Conservation (phyloP, 2,797 vertebrate genomes). For the Carcharodon carcharias region DNA sequence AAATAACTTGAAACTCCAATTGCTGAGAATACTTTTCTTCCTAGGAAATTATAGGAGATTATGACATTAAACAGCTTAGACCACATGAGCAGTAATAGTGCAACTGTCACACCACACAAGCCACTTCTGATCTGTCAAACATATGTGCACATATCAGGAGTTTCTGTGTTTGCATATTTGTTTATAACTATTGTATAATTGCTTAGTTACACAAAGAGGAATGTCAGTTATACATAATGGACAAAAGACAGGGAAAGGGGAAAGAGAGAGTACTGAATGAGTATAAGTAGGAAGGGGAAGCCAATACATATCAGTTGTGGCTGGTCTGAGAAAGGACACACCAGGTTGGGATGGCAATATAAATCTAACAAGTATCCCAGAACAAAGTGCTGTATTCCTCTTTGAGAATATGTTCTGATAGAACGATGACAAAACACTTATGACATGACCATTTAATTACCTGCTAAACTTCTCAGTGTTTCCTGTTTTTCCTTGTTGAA, state of each 20-base stretch:
- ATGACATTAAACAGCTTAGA: neutral
- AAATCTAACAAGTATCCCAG: neutral
- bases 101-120: neutral
- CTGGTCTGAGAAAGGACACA: neutral
- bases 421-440: neutral
- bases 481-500: conserved; percentile 93
- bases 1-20: neutral
- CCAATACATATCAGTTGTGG: neutral
- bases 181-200: neutral
- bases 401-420: neutral
- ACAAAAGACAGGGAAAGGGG: neutral
- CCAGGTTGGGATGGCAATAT: neutral
- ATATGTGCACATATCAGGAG: neutral
- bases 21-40: neutral
- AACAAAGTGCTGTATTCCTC: neutral
- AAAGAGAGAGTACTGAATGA: neutral
- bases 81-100: neutral
- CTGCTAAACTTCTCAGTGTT: conserved; percentile 95
- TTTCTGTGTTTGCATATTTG: neutral
- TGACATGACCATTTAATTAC: conserved; percentile 53
- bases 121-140: neutral
- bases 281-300: neutral
- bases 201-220: neutral
- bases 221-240: neutral
- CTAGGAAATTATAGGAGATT: neutral